A percentile compares a stretch with the other conserved stretches of the same genome.
Conservation (phyloP, 2,113 vertebrate species). For the Phrynosoma platyrhinos region DNA sequence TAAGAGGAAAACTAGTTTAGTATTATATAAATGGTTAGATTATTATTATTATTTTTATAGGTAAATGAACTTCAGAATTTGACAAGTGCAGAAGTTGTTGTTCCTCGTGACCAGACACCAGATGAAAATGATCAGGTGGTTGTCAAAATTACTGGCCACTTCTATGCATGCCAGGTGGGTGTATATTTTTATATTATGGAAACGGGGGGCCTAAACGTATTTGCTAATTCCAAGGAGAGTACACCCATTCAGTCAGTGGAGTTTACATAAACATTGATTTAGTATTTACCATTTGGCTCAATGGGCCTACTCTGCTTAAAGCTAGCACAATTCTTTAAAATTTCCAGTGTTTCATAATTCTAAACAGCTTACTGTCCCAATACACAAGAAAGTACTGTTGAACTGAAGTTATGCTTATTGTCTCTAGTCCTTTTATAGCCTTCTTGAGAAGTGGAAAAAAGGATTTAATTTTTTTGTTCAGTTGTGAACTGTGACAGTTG, state of each 20-base stretch:
- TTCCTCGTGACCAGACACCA: conserved; percentile 97
- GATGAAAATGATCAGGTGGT: conserved; percentile 98
- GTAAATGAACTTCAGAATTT: conserved; percentile 98
- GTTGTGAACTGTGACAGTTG: background rate
- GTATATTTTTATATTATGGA: background rate
- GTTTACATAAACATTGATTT: background rate
- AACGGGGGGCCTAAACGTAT: background rate
- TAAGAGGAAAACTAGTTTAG: background rate
- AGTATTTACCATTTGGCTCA: too few species aligned
- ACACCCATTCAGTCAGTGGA: background rate
- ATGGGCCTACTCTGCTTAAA: too few species aligned
- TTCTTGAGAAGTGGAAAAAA: background rate
- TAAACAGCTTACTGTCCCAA: background rate
- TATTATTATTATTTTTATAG: conserved; percentile 66
- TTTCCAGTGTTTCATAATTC: background rate
- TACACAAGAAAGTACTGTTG: background rate
- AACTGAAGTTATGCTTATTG: background rate
- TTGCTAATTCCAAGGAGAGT: background rate
- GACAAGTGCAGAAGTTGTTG: conserved; percentile 98
- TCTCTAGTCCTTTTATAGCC: background rate
- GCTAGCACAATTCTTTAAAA: conserved; percentile 8
- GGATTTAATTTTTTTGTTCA: too few species aligned
- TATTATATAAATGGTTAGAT: background rate
- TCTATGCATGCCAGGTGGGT: conserved; percentile 98
- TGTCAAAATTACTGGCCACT: conserved; percentile 98